Evolutionary conservation across 37 sponge, comb jelly and placozoan species (phyloP).

Genomic region (Theonella swinhoei): DNA sequence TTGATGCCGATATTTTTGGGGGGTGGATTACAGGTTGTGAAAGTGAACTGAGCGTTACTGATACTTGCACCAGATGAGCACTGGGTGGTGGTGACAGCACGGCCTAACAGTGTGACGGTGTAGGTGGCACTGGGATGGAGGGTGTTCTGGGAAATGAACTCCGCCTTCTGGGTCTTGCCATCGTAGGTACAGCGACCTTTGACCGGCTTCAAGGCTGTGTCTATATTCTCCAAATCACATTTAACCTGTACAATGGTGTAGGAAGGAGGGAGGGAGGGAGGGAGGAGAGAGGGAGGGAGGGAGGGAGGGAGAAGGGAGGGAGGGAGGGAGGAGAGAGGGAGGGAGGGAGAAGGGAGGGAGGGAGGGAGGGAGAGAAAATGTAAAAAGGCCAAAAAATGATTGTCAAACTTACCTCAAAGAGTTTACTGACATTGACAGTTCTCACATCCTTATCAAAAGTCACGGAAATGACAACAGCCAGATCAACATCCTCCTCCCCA

Average conservation of each 20-base stretch:
- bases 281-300: not conserved
- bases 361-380: not conserved
- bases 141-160: slow-evolving; percentile 66
- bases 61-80: slow-evolving; percentile 57
- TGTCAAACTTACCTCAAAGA: slow-evolving; percentile 63
- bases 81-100: slow-evolving; percentile 55
- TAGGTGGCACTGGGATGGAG: slow-evolving; percentile 66
- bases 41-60: slow-evolving; percentile 45
- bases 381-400: not conserved
- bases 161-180: slow-evolving; percentile 48
- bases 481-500: slow-evolving; percentile 7
- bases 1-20: slow-evolving; percentile 70
- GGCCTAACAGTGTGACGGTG: slow-evolving; percentile 47
- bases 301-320: not conserved
- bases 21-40: slow-evolving; percentile 58
- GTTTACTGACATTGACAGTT: slow-evolving; percentile 57
- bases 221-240: slow-evolving; percentile 13
- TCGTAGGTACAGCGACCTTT: slow-evolving; percentile 62
- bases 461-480: slow-evolving; percentile 33
- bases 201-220: slow-evolving; percentile 46
- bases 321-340: not conserved
- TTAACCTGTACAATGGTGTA: not conserved
- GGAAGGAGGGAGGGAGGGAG: not conserved
- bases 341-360: not conserved
- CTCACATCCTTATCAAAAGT: slow-evolving; percentile 58